Base-by-base conservation (phyloP, 2,113 vertebrate genomes). In the Gallinago paraguaiae region DNA sequence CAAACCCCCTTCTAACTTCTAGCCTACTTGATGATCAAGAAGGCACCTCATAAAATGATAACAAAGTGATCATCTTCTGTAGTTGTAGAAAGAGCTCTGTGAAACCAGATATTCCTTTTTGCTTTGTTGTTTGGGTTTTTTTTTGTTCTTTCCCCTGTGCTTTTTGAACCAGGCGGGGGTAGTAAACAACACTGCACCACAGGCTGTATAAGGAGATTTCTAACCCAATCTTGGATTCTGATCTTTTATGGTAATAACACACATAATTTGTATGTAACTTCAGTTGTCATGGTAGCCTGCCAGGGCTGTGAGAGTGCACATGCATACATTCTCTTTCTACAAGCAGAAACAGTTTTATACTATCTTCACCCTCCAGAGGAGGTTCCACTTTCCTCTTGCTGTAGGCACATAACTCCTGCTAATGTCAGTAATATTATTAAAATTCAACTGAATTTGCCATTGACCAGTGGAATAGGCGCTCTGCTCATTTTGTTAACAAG, bases 281-380 rank as follows among this genome's bases (percentile, higher is more conserved):
- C 24, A n/a, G n/a, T 61, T 81, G 51, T n/a, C 41, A 28, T 82
- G 84, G 95, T 85, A 95, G 91, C 82, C 81, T 90, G 33, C 59
- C 39, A 88, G 91, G 19, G n/a, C 63, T 88, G 77, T 33, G 37
- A 27, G 35, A 35, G 20, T 12, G 23, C 25, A 43, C 45, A 8
- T 5, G 19, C 3, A 6, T 30, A 24, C 0, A 0, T 37, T 51
- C 31, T 23, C 37, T 70, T 83, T 84, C 35, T 9, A 11, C 31
- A 25, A 94, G 50, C 82, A 50, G 89, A 75, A 95, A 80, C 30
- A 90, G 78, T 87, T 91, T 96, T 60, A 85, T 37, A 63, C 31
- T 43, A 46, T 88, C 76, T 82, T 81, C 57, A n/a, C 11, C n/a
- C 68, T 76, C 74, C 37, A 30, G 48, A 59, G 86, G 77, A 53